A percentile compares a stretch with the other conserved stretches of the same genome.
These are phyloP conservation scores for Microctonus brassicae DNA, from an alignment of 2,888 invertebrate genomes.

Conservation along the genomic window DNA sequence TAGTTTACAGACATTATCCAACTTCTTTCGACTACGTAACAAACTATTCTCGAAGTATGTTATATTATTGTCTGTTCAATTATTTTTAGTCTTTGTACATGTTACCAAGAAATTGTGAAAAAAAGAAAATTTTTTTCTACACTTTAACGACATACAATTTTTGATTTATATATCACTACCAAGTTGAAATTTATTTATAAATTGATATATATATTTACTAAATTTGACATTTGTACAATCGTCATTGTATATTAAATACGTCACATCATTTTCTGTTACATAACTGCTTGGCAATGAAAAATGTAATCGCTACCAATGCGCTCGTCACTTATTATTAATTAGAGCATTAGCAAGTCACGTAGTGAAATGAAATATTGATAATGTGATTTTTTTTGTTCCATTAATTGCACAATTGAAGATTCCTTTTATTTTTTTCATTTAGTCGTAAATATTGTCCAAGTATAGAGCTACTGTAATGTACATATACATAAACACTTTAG, in stretches of 20 bases:
- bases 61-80: neutral
- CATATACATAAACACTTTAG: too few species aligned
- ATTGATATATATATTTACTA: neutral
- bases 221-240: neutral
- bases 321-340: conserved; percentile 11
- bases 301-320: neutral
- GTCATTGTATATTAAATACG: neutral
- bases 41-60: conserved; percentile 50
- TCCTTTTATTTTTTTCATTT: too few species aligned
- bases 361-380: neutral
- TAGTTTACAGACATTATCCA: conserved; percentile 61
- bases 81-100: neutral
- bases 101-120: neutral
- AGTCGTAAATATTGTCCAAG: too few species aligned
- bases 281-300: neutral
- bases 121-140: too few species aligned
- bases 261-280: neutral
- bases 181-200: neutral
- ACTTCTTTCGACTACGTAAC: conserved; percentile 54
- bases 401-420: too few species aligned
- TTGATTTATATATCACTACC: neutral
- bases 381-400: too few species aligned
- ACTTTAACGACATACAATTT: neutral
- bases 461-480: too few species aligned
- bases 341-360: neutral